Percentiles rank a stretch among this genome's conserved stretches.
These are phyloP conservation scores for Tyria jacobaeae DNA, from an alignment of 2,888 invertebrate genomes.

Conservation along the genomic window DNA sequence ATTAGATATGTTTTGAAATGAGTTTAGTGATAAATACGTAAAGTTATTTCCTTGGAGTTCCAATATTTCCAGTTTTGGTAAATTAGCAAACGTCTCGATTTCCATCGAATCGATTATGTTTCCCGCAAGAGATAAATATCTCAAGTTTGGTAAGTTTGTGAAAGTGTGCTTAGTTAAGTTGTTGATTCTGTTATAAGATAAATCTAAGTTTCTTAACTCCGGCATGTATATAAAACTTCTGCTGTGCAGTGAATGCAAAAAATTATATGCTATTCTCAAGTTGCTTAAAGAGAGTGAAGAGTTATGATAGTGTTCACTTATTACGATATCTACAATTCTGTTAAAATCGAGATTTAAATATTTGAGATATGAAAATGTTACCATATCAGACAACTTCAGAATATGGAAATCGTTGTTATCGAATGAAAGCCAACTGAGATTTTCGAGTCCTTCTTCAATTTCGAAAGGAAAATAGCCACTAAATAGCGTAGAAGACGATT, in stretches of 20 bases:
- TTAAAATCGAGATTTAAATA: slow-evolving; percentile 96
- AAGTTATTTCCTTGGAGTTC: slow-evolving; percentile 94
- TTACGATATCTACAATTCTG: slow-evolving; percentile 90
- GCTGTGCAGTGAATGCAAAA: slow-evolving; percentile 89
- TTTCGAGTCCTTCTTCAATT: slow-evolving; percentile 90
- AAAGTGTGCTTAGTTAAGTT: slow-evolving; percentile 91
- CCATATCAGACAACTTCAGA: slow-evolving; percentile 90
- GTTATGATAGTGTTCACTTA: slow-evolving; percentile 89
- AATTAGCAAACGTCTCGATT: slow-evolving; percentile 90
- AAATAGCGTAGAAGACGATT: slow-evolving; percentile 94
- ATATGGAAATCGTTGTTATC: slow-evolving; percentile 95
- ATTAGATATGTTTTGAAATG: slow-evolving; percentile 90
- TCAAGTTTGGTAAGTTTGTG: slow-evolving; percentile 91
- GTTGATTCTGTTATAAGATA: slow-evolving; percentile 92
- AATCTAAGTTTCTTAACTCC: slow-evolving; percentile 91
- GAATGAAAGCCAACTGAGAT: slow-evolving; percentile 93
- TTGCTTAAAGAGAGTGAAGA: slow-evolving; percentile 91
- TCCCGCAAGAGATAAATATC: slow-evolving; percentile 93
- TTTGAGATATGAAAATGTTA: slow-evolving; percentile 89
- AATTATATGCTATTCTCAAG: slow-evolving; percentile 93
- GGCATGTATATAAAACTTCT: slow-evolving; percentile 91
- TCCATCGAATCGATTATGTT: slow-evolving; percentile 92
- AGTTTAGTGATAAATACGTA: slow-evolving; percentile 88
- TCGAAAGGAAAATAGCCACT: slow-evolving; percentile 92
- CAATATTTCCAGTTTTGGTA: slow-evolving; percentile 91